phyloP scores from a whole-genome alignment of 1,140 invertebrate species.

The Danaus melanippus region DNA sequence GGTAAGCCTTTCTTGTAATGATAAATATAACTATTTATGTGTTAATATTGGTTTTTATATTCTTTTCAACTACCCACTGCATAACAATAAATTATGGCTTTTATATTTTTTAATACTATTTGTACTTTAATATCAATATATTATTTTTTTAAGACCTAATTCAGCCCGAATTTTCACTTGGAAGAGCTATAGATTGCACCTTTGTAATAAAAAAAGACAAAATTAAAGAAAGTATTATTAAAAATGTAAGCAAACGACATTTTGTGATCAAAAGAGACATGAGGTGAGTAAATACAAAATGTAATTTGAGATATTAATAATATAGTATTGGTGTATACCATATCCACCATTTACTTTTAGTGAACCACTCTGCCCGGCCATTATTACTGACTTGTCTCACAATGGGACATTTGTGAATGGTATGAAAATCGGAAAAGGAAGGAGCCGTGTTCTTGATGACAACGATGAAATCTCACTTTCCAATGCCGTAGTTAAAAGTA shows the following conservation, averaged over 20 bases:
- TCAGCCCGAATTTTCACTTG: slow-evolving; percentile 59
- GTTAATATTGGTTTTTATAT: background rate
- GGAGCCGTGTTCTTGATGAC: slow-evolving; percentile 72
- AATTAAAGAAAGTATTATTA: slow-evolving; percentile 53
- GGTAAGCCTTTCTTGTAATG: slow-evolving; percentile 36
- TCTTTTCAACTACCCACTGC: slow-evolving; percentile 8
- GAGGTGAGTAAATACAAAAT: slow-evolving; percentile 39
- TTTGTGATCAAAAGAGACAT: slow-evolving; percentile 65
- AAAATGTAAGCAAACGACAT: slow-evolving; percentile 72
- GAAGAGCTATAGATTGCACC: slow-evolving; percentile 58
- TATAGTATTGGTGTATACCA: background rate
- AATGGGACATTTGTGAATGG: slow-evolving; percentile 84
- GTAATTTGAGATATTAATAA: background rate
- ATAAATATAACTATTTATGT: background rate
- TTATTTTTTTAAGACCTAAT: slow-evolving; percentile 57
- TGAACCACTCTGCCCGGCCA: slow-evolving; percentile 48
- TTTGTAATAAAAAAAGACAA: slow-evolving; percentile 57
- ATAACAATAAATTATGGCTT: background rate
- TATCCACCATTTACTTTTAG: slow-evolving; percentile 30
- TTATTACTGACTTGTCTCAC: slow-evolving; percentile 77
- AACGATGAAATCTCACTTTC: slow-evolving; percentile 76
- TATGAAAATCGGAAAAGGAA: slow-evolving; percentile 75
- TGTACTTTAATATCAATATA: background rate
- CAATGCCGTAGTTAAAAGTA: slow-evolving; percentile 71
- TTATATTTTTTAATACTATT: slow-evolving; percentile 5